Evolutionary conservation across 2,888 invertebrate species (phyloP).

Genomic region (Caenorhabditis drosophilae): DNA sequence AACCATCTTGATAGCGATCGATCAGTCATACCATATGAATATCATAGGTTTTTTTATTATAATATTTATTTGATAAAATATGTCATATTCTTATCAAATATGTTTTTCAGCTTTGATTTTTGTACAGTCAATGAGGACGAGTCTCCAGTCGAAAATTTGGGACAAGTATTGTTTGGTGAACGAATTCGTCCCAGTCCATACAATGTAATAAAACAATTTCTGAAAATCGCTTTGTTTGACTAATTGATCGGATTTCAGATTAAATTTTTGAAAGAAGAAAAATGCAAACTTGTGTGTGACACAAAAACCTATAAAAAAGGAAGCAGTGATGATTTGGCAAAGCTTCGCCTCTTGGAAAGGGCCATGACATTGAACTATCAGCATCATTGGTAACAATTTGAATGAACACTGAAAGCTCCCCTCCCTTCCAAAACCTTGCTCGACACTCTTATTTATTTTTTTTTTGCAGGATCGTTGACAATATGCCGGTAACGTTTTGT

Average conservation of each 20-base stretch:
- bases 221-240: too few relatives aligned
- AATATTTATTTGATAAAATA: background rate
- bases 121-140: conserved; percentile 78
- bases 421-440: background rate
- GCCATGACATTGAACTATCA: conserved; percentile 94
- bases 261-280: conserved; percentile 80
- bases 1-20: conserved; percentile 97
- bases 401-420: too few relatives aligned
- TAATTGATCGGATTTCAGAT: too few relatives aligned
- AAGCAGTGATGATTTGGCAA: conserved; percentile 74
- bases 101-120: conserved; percentile 85
- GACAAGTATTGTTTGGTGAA: conserved; percentile 99
- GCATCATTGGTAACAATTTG: conserved; percentile 88
- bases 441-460: background rate
- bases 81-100: too few relatives aligned
- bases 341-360: conserved; percentile 83
- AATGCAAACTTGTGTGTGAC: conserved; percentile 72
- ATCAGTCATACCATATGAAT: conserved; percentile 96
- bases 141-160: conserved; percentile 94
- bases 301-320: conserved; percentile 77
- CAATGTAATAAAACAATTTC: conserved; percentile 78
- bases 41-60: conserved; percentile 77
- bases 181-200: conserved; percentile 93
- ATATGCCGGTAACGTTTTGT: conserved; percentile 99
- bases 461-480: conserved; percentile 77